These are phyloP conservation scores for Oriolus oriolus DNA, from an alignment of 2,113 vertebrate species.

Conservation along the genomic window DNA sequence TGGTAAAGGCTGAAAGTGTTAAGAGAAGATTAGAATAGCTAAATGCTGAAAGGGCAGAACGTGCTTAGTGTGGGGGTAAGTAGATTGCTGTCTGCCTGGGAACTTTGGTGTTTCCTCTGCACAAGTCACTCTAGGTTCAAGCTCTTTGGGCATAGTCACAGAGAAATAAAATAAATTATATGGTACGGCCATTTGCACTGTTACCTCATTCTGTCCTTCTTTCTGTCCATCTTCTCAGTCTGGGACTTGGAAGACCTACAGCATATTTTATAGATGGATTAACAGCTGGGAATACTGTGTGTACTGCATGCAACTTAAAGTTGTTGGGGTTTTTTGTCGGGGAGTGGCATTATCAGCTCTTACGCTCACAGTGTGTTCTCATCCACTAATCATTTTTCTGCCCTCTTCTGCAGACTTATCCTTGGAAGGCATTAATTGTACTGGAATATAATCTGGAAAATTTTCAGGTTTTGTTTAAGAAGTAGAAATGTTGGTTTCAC, in stretches of 20 bases:
- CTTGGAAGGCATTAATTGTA: not conserved
- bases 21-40: not conserved
- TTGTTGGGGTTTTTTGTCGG: fast-evolving
- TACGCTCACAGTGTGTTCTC: not conserved
- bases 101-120: not conserved
- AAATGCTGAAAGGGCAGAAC: not conserved
- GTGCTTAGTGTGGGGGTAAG: too few relatives aligned
- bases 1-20: not conserved
- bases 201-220: not conserved
- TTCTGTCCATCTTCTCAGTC: not conserved
- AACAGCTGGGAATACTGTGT: not conserved
- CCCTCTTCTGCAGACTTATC: not conserved
- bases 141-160: not conserved
- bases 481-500: not conserved
- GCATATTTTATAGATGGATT: not conserved
- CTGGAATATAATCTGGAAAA: not conserved
- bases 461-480: not conserved
- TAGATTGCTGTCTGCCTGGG: not conserved
- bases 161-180: not conserved
- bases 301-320: not conserved
- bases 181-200: not conserved
- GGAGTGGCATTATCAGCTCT: not conserved
- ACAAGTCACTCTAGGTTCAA: not conserved
- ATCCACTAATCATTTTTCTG: not conserved
- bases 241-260: not conserved